Conservation (phyloP, 2,888 invertebrate genomes). For the Ecliptopera silaceata region DNA sequence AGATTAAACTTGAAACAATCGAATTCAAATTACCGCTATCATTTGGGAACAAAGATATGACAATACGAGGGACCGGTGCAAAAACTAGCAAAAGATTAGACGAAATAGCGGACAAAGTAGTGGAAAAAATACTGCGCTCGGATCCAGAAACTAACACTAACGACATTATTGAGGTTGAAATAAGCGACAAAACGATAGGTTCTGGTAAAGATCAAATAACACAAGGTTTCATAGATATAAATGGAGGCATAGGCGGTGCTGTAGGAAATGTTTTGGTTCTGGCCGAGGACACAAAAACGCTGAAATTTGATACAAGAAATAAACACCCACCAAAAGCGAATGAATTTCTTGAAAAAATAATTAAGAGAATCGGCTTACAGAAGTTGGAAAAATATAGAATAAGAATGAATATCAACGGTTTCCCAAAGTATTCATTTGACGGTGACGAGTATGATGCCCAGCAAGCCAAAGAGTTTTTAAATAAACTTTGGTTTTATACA, state of each 20-base stretch:
- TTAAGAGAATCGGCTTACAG: constrained; percentile 4
- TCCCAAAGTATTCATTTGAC: constrained; percentile 45
- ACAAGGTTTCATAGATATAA: constrained; percentile 38
- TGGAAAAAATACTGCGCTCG: constrained; percentile 17
- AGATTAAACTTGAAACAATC: constrained; percentile 32
- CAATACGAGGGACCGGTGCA: constrained; percentile 26
- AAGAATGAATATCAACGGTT: constrained; percentile 40
- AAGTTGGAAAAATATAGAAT: constrained; percentile 36
- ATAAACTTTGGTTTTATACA: constrained; percentile 51
- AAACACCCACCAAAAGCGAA: constrained; percentile 37
- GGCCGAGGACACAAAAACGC: constrained; percentile 36
- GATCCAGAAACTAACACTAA: constrained; percentile 14
- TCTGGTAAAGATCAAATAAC: constrained; percentile 36
- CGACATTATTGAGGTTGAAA: constrained; percentile 31
- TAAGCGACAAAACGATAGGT: constrained; percentile 40
- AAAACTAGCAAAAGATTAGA: constrained; percentile 29
- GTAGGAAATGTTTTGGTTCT: constrained; percentile 46
- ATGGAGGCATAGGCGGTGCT: constrained; percentile 48
- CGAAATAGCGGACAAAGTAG: constrained; percentile 25
- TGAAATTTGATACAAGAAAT: constrained; percentile 38
- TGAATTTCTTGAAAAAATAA: constrained; percentile 36
- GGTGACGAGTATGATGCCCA: constrained; percentile 41
- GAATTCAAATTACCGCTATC: constrained; percentile 40
- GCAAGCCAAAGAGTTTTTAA: constrained; percentile 44
- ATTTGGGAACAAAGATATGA: constrained; percentile 49